Evolutionary conservation across 2,113 vertebrate genomes (phyloP).

Genomic region (Theristicus caerulescens): DNA sequence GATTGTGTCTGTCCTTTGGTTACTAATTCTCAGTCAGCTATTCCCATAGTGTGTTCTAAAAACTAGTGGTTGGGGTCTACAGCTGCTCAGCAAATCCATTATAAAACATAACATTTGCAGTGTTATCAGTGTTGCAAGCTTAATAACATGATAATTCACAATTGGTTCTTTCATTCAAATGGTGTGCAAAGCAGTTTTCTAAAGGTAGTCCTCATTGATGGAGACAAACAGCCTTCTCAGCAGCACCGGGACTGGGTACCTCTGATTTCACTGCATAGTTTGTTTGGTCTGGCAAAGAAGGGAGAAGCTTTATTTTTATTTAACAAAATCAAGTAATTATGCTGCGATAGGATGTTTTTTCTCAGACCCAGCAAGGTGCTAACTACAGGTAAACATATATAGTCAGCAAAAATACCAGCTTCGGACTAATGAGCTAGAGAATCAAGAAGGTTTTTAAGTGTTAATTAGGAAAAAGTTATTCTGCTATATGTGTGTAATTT

Average conservation of each 20-base stretch:
- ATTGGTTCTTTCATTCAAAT: not conserved
- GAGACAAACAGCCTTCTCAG: not conserved
- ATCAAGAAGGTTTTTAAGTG: slow-evolving; percentile 5
- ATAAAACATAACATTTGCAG: not conserved
- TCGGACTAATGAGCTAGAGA: slow-evolving; percentile 41
- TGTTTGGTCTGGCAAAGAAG: not conserved
- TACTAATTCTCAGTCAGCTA: not conserved
- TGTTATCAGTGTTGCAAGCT: not conserved
- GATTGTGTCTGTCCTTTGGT: not conserved
- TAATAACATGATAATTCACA: not conserved
- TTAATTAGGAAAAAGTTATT: slow-evolving; percentile 28
- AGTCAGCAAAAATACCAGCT: slow-evolving; percentile 22
- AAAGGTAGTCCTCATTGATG: not conserved
- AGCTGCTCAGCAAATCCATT: not conserved
- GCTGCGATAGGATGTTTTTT: not conserved
- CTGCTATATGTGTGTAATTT: slow-evolving; percentile 25
- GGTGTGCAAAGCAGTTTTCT: not conserved
- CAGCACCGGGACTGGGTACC: not conserved
- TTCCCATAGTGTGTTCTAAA: not conserved
- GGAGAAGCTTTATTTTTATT: slow-evolving; percentile 7
- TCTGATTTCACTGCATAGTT: not conserved
- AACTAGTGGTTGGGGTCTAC: not conserved
- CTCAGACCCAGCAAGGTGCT: not conserved
- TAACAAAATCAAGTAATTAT: slow-evolving; percentile 6
- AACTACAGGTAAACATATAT: not conserved